A percentile compares a stretch with the other conserved stretches of the same genome.
Conservation (phyloP, 2,888 invertebrate species). For the Suillia variegata region DNA sequence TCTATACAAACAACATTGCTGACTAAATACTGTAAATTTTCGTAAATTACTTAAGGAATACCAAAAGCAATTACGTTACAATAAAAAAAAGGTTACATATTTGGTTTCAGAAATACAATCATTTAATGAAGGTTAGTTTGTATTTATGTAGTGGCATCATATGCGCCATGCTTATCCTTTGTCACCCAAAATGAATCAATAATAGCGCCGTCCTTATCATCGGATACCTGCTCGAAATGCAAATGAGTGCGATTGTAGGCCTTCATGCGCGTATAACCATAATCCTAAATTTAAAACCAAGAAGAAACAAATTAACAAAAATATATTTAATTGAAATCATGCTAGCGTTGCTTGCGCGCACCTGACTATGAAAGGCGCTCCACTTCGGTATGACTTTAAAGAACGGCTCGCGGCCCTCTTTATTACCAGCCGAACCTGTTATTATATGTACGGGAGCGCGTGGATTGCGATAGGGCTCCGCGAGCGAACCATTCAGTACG, state of each 20-base stretch:
- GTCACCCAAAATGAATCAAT: conserved; percentile 73
- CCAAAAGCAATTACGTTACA: no score
- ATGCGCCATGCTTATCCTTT: conserved; percentile 63
- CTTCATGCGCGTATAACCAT: conserved; percentile 87
- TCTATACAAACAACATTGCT: no score
- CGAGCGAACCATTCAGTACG: conserved; percentile 69
- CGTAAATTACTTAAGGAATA: no score
- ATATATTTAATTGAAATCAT: not conserved
- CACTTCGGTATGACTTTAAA: conserved; percentile 66
- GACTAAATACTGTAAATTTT: no score
- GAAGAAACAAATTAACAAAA: not conserved
- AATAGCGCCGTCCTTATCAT: conserved; percentile 71
- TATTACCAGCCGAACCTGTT: conserved; percentile 88
- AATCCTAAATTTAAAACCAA: conserved; percentile 65
- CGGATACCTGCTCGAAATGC: conserved; percentile 85
- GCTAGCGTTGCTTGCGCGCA: conserved; percentile 14
- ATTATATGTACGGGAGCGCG: conserved; percentile 89
- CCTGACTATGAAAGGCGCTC: conserved; percentile 80
- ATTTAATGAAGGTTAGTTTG: no score
- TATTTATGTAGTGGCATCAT: conserved; percentile 19
- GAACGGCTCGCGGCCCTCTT: conserved; percentile 82
- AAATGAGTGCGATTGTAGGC: conserved; percentile 83
- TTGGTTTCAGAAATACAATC: no score
- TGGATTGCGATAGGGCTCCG: conserved; percentile 65
- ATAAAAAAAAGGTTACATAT: no score